Evolutionary conservation across 2,113 vertebrate species (phyloP), one percentile per base, ranked within the genome.

Genomic region (Pseudorectes ferrugineus): DNA sequence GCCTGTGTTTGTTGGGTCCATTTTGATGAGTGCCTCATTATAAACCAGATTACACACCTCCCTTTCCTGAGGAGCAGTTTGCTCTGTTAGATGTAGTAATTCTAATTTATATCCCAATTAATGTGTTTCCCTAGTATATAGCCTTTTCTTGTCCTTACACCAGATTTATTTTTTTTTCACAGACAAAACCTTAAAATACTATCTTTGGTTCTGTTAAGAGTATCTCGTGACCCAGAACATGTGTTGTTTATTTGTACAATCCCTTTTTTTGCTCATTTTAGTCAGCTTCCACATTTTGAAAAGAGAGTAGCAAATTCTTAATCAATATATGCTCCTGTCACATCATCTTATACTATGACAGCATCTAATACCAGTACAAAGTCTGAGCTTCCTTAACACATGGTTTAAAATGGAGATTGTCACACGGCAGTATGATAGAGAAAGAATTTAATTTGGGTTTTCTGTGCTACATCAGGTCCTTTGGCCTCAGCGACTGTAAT

Each of bases 31-130:
- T 42, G 38, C 3, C 77, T 92, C 2, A 2, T 91, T 83, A 85
- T 88, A 89, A 95, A 79, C 57, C 45, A 61, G 29, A 82, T 85
- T 92, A 45, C 28, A 24, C 18, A 22, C 14, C 59, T 93, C 43
- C 26, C 20, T 90, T 82, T 85, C 45, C 68, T 59, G 48, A 89
- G 42, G 9, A 89, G 38, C 42, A 70, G 62, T 68, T 94, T 55
- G 8, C 22, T 85, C n/a, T 81, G 17, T 66, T 83, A 80, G 20
- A 48, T 58, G 42, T 36, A 57, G 43, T 67, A 85, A 90, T 77
- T 70, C 40, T 92, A 95, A 79, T 83, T 90, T 92, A 83, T 86
- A 77, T 66, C 59, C 72, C 45, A 75, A 85, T 94, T 88, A 91
- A 73, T 2, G 0, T 38, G 14, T 55, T 78, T 74, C 49, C 71